These are phyloP conservation scores for Koerneria pararmatus DNA, from an alignment of 2,888 invertebrate species.

Conservation along the genomic window DNA sequence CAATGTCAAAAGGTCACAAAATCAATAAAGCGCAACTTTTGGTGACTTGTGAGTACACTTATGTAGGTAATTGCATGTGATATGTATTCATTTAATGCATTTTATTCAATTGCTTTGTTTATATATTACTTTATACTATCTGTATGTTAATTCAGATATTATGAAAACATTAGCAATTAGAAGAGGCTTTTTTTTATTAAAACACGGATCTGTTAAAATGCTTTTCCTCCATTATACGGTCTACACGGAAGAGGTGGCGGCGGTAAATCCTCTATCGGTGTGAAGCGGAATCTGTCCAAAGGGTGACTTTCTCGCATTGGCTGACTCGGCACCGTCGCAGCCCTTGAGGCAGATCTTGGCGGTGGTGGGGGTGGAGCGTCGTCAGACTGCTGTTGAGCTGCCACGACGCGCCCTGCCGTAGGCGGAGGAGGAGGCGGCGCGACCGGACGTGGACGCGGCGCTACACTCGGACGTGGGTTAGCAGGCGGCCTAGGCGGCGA, in stretches of 20 bases:
- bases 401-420: constrained; percentile 7
- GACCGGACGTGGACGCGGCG: constrained; percentile 35
- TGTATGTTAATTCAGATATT: too few relatives aligned
- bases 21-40: too few relatives aligned
- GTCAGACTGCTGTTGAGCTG: not conserved
- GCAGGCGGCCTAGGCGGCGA: constrained; percentile 10
- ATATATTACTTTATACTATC: too few relatives aligned
- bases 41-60: too few relatives aligned
- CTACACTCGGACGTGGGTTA: constrained; percentile 21
- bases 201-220: too few relatives aligned
- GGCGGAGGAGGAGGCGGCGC: constrained; percentile 35
- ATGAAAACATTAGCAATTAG: too few relatives aligned
- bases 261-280: constrained; percentile 34
- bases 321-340: constrained; percentile 24
- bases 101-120: too few relatives aligned
- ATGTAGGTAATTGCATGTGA: too few relatives aligned
- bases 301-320: constrained; percentile 22
- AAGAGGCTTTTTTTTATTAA: too few relatives aligned
- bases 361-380: constrained; percentile 36
- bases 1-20: too few relatives aligned
- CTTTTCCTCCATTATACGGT: too few relatives aligned
- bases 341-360: constrained; percentile 30
- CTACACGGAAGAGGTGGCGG: constrained; percentile 30
- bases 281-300: constrained; percentile 36
- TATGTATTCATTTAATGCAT: too few relatives aligned